Evolutionary conservation across 2,113 vertebrate genomes (phyloP), one percentile per base, ranked within the genome.

Genomic region (Megaleporinus macrocephalus): DNA sequence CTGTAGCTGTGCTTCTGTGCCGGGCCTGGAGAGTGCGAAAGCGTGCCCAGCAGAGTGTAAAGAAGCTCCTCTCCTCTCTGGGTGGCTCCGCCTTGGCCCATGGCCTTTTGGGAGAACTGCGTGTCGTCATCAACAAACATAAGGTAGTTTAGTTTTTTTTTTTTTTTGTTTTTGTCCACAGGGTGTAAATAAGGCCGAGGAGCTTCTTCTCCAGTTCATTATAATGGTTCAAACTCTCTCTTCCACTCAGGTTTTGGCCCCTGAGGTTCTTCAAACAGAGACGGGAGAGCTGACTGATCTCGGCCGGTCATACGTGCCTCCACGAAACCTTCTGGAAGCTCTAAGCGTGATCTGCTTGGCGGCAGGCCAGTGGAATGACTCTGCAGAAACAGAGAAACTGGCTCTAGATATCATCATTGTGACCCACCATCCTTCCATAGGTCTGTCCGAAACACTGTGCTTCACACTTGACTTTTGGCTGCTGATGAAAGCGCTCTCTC

Each of bases 371-470:
- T 96, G 96, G 89, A 89, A 90, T 0, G 97, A 97, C 57, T 65
- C 86, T 0, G 24, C 57, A 0, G 95, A 96, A 87, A 93, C 95
- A 0, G 96, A 98, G 78, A 95, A 93, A 18, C 88, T 99, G 87
- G 97, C 96, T 9, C 90, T 95, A 90, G 96, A 97, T 83, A 94
- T 95, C 86, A 91, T 99, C 77, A 90, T 98, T 53, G 87, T 97
- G 78, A 92, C 95, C 63, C 96, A 97, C 80, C 98, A 99, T 85
- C 97, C 97, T 0, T 99, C 96, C 30, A 90, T 99, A 86, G 96
- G 98, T 99, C 86, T 44, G 86, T 75, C 30, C 1, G 0, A 6
- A 27, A 14, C 11, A 13, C 59, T 20, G 16, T 51, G 53, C 18
- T 49, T 1, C 24, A 12, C 20, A 27, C 7, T 49, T 55, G 53